Base-by-base conservation (phyloP, 2,888 invertebrate species). In the Tridacna crocea region DNA sequence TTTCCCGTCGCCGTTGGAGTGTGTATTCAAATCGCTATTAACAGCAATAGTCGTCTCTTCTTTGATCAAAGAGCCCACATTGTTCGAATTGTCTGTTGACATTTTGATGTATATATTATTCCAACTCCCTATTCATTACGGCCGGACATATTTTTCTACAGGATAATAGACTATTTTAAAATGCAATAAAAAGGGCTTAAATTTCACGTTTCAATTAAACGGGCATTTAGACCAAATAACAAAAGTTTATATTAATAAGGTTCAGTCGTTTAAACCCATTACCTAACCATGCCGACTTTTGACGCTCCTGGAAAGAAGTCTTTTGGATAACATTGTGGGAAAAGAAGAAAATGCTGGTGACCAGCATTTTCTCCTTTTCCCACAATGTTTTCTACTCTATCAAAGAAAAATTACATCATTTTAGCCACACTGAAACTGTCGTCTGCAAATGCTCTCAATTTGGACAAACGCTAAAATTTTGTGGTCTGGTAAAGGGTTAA, bases 91-190 rank as follows among this genome's bases (percentile, higher is more conserved):
- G 22, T 61, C 61, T 61, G 61, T 61, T 61, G 61, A 61, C 61
- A 61, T 61, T 61, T 61, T 61, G 22, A 61, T 22, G 61, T 61
- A 61, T 61, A n/a, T 61, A 61, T 61, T 61, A 61, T 61, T 61
- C 22, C 15, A 61, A 61, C 10, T 24, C 26, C 2, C 61, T 61
- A 61, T 61, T 61, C 61, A 61, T 11, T 2, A 61, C 3, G 2
- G 15, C 22, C 4, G n/a, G 22, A n/a, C 13, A 61, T 61, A 61
- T 61, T 61, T 61, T 61, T 24, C n/a, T 61, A 61, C 13, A 6
- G 61, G 61, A 61, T 61, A 61, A 61, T 61, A 22, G 58, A 3
- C 55, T 55, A 22, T 61, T 13, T 61, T 61, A n/a, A 22, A 61
- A n/a, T 13, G 61, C 61, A 61, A 61, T 61, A 61, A 61, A 61